These are phyloP conservation scores for Adrianichthys oophorus DNA, from an alignment of 2,797 vertebrate species.

Conservation along the genomic window DNA sequence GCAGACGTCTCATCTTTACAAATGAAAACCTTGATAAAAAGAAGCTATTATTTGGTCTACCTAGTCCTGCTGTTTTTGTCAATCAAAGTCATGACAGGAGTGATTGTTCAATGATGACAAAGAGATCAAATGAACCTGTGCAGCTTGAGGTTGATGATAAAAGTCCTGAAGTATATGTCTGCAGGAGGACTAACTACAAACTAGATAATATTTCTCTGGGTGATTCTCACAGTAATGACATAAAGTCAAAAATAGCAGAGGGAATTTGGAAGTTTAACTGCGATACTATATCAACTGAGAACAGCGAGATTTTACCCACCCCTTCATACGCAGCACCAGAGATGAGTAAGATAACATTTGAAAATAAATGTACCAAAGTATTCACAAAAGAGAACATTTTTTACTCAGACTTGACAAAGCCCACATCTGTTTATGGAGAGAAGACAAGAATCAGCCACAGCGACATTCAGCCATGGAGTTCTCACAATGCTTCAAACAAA, in stretches of 20 bases:
- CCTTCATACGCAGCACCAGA: conserved; percentile 9
- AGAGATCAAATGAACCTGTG: conserved; percentile 7
- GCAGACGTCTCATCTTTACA: conserved; percentile 80
- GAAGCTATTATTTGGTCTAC: conserved; percentile 9
- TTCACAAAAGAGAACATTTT: conserved; percentile 16
- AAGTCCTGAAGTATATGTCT: background rate
- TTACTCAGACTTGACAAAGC: conserved; percentile 19
- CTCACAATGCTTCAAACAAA: conserved; percentile 59
- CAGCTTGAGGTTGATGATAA: conserved; percentile 5
- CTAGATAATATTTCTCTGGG: background rate
- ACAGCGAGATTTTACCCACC: background rate
- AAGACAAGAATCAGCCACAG: conserved; percentile 82
- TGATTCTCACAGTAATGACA: conserved; percentile 5
- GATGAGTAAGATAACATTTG: conserved; percentile 15
- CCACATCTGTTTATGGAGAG: conserved; percentile 76
- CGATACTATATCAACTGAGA: conserved; percentile 10
- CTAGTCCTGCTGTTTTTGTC: conserved; percentile 3
- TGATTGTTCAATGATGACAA: background rate
- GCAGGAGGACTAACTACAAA: conserved; percentile 8
- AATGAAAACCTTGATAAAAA: conserved; percentile 20
- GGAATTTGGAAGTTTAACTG: background rate
- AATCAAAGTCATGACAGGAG: conserved; percentile 6
- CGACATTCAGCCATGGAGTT: conserved; percentile 85
- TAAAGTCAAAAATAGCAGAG: conserved; percentile 8
- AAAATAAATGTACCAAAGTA: conserved; percentile 24